Conservation (phyloP, 92 coral and sea anemone genomes). For the Nematostella vectensis region DNA sequence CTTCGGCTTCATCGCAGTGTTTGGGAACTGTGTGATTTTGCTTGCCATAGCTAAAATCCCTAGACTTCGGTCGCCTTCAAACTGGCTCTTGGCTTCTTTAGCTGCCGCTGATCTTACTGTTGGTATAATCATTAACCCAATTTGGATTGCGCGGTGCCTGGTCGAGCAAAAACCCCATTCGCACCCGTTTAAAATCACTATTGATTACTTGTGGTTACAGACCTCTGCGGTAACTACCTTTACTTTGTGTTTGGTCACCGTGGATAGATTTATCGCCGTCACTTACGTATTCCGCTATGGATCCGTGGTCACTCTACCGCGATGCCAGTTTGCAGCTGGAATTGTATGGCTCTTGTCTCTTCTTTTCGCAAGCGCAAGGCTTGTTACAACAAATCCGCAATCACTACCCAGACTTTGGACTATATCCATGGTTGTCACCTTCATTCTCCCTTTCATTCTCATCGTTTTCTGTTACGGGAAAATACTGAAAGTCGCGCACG, state of each 20-base stretch:
- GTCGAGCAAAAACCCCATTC: not conserved
- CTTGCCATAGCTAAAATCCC: not conserved
- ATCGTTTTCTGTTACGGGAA: not conserved
- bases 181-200: not conserved
- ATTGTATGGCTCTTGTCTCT: not conserved
- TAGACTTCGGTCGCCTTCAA: not conserved
- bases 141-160: not conserved
- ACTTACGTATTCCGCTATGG: not conserved
- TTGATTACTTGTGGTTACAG: not conserved
- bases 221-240: not conserved
- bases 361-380: not conserved
- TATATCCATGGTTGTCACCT: not conserved
- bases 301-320: not conserved
- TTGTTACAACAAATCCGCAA: not conserved
- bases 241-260: not conserved
- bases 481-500: not conserved
- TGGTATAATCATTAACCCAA: not conserved
- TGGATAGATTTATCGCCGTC: not conserved
- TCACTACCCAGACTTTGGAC: not conserved
- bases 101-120: not conserved
- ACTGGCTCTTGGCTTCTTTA: not conserved
- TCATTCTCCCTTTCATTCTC: not conserved
- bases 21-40: not conserved
- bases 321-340: not conserved
- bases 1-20: not conserved